Conservation (phyloP, 2,113 vertebrate genomes). For the Petaurus breviceps region DNA sequence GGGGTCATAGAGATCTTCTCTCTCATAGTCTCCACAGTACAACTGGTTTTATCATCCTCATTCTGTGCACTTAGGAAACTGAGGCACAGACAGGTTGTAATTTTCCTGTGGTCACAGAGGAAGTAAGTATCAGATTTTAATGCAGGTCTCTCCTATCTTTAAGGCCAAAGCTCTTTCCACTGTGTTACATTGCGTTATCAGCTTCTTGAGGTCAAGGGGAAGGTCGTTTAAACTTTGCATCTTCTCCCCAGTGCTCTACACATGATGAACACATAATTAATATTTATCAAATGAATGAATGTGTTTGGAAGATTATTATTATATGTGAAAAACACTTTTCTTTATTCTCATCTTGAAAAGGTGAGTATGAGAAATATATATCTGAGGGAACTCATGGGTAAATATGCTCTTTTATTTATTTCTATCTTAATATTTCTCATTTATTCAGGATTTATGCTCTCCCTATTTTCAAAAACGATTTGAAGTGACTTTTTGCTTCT, state of each 20-base stretch:
- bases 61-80: not conserved
- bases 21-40: not conserved
- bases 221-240: not conserved
- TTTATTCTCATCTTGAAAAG: slow-evolving; percentile 1
- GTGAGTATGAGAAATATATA: not conserved
- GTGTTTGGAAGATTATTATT: not conserved
- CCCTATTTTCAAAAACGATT: not conserved
- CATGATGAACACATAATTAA: not conserved
- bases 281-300: not conserved
- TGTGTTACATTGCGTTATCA: not conserved
- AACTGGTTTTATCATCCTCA: not conserved
- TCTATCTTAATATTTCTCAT: not conserved
- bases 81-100: not conserved
- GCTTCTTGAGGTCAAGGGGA: not conserved
- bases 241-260: not conserved
- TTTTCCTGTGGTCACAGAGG: not conserved
- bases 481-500: not conserved
- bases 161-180: not conserved
- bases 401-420: not conserved
- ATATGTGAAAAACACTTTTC: not conserved
- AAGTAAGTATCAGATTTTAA: slow-evolving; percentile 1
- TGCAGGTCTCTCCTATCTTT: not conserved
- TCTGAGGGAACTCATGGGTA: not conserved
- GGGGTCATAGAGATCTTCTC: not conserved
- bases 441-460: not conserved